Percentiles rank a stretch among this genome's conserved stretches.
These are phyloP conservation scores for Diaphora mendica DNA, from an alignment of 2,888 invertebrate species.

Conservation along the genomic window DNA sequence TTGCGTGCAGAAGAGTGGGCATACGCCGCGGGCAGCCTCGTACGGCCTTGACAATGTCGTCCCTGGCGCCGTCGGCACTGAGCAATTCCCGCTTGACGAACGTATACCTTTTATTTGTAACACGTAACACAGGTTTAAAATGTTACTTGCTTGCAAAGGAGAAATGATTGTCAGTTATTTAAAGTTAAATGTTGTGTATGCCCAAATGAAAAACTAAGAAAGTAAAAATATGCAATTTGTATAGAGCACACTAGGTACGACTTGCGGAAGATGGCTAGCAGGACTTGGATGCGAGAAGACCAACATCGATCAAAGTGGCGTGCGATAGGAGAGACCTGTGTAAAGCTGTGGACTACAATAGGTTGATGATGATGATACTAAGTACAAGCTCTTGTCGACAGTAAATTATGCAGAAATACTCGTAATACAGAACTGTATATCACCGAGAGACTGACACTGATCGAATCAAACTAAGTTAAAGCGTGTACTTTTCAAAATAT, in stretches of 20 bases:
- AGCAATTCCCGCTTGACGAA: conserved; percentile 18
- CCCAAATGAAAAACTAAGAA: background rate
- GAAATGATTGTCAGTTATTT: background rate
- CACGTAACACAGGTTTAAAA: conserved; percentile 17
- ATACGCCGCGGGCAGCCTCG: conserved; percentile 58
- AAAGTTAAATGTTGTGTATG: background rate
- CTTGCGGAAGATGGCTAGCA: no score
- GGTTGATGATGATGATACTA: no score
- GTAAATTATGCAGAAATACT: no score
- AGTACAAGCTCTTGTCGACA: no score
- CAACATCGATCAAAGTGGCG: no score
- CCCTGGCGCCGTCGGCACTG: conserved; percentile 41
- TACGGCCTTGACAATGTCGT: conserved; percentile 82
- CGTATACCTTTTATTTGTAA: conserved; percentile 46
- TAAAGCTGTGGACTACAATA: no score
- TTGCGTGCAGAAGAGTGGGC: conserved; percentile 46
- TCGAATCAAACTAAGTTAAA: no score
- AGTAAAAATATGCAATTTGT: no score
- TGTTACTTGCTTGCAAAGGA: background rate
- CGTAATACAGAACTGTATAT: background rate
- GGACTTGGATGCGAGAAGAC: no score
- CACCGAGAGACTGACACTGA: background rate
- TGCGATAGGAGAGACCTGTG: no score
- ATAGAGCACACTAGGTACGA: no score
- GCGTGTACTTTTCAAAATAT: no score